Conservation (phyloP, 1,140 invertebrate genomes). For the Hyles euphorbiae region DNA sequence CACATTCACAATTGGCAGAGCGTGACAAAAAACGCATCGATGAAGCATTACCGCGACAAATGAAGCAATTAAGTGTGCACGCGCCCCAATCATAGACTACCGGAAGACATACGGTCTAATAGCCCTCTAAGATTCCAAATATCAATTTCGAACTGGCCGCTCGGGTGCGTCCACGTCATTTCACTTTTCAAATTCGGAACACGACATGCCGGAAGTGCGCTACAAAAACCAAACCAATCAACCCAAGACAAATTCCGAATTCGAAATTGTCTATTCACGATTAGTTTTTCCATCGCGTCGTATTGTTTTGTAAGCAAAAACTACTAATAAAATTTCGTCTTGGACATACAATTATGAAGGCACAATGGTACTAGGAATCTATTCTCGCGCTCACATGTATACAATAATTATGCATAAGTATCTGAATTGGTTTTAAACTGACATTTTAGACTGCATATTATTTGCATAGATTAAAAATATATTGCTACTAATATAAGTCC, state of each 20-base stretch:
- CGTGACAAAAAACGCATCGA: constrained; percentile 23
- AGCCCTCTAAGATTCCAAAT: constrained; percentile 61
- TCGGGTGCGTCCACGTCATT: constrained; percentile 53
- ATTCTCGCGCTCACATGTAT: too few species aligned
- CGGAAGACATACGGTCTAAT: constrained; percentile 71
- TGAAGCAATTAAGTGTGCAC: constrained; percentile 68
- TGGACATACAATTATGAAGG: too few species aligned
- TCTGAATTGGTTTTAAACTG: too few species aligned
- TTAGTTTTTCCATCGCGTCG: background rate
- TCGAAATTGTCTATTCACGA: constrained; percentile 32
- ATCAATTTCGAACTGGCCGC: constrained; percentile 64
- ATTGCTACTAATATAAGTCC: too few species aligned
- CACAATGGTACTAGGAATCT: too few species aligned
- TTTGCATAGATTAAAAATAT: too few species aligned
- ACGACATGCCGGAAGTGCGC: constrained; percentile 55
- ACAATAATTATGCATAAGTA: too few species aligned
- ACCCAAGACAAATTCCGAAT: constrained; percentile 47
- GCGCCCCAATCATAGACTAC: constrained; percentile 50
- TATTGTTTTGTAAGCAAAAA: background rate
- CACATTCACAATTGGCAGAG: background rate
- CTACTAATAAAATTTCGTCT: too few species aligned
- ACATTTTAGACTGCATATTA: too few species aligned
- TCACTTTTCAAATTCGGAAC: constrained; percentile 35
- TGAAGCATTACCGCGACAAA: constrained; percentile 57
- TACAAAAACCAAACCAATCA: constrained; percentile 67